Evolutionary conservation across 2,888 invertebrate species (phyloP), one percentile per base, ranked within the genome.

Genomic region (Mesochorus sp.): DNA sequence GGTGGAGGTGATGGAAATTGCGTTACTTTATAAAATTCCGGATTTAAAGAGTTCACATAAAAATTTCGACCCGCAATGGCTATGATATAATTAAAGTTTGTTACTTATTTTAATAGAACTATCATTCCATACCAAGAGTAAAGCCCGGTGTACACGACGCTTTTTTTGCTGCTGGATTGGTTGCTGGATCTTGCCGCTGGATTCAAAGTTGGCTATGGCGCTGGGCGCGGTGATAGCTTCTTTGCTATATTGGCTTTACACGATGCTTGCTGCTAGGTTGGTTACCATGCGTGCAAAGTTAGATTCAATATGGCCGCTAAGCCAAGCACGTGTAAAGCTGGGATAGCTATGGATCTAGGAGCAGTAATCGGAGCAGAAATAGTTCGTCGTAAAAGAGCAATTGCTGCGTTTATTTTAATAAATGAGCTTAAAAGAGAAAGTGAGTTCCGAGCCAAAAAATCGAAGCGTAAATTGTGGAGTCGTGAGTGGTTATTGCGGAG

Each of bases 401-500:
- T 55, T 55, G 55, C 19, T 34, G 55, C 34, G n/a, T 10, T 55
- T 55, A 19, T 34, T 34, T 6, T 55, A 8, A 19, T 55, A 31
- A 34, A 31, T 34, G 34, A 34, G 10, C 17, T 55, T 0, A 31
- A 55, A 55, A 55, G 55, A 34, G 34, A 34, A 55, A 55, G 34
- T 34, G 55, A 34, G 55, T 34, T 10, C 21, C 34, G 21, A n/a
- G 34, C 39, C 19, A 6, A 55, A 55, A 55, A 55, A 31, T 21
- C 24, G 37, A 37, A 37, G 21, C 34, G 37, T 21, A 17, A 57
- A 57, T 57, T 57, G 57, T 57, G 57, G 34, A 57, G 57, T 57
- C 57, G 57, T 21, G 19, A 19, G 10, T 57, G 57, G 57, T n/a
- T 57, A 57, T 37, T 59, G 59, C 59, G 59, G 8, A 59, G 59